Conservation (phyloP, 2,113 vertebrate genomes). For the Saiga tatarica region DNA sequence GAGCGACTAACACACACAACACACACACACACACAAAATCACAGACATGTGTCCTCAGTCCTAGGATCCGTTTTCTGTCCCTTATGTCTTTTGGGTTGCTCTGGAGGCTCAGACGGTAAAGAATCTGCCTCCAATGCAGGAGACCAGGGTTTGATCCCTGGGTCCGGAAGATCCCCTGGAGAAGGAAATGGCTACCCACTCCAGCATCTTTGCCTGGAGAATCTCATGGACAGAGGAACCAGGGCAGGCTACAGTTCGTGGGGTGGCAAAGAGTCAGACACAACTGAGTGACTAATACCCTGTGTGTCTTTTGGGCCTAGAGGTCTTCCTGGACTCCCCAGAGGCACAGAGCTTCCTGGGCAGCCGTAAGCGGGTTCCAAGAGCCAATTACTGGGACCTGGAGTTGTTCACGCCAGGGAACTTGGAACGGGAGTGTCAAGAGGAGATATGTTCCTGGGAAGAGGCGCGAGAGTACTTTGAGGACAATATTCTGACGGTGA, state of each 20-base stretch:
- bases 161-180: neutral
- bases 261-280: neutral
- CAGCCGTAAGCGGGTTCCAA: slow-evolving; percentile 75
- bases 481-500: slow-evolving; percentile 83
- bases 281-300: neutral
- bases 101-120: neutral
- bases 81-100: neutral
- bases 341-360: slow-evolving; percentile 85
- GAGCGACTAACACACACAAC: neutral
- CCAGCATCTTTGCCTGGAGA: neutral
- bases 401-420: slow-evolving; percentile 85
- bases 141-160: neutral
- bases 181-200: neutral
- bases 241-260: neutral
- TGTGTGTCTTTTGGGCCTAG: neutral
- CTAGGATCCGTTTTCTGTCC: neutral
- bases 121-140: neutral
- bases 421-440: slow-evolving; percentile 88
- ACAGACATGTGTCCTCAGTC: neutral
- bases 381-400: slow-evolving; percentile 84
- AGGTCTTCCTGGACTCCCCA: slow-evolving; percentile 81
- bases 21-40: neutral
- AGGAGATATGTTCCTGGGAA: slow-evolving; percentile 88
- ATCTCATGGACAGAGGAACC: neutral
- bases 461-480: slow-evolving; percentile 92